A percentile compares a stretch with the other conserved stretches of the same genome.
These are phyloP conservation scores for Ctenoplectra terminalis DNA, from an alignment of 1,140 invertebrate genomes.

Conservation along the genomic window DNA sequence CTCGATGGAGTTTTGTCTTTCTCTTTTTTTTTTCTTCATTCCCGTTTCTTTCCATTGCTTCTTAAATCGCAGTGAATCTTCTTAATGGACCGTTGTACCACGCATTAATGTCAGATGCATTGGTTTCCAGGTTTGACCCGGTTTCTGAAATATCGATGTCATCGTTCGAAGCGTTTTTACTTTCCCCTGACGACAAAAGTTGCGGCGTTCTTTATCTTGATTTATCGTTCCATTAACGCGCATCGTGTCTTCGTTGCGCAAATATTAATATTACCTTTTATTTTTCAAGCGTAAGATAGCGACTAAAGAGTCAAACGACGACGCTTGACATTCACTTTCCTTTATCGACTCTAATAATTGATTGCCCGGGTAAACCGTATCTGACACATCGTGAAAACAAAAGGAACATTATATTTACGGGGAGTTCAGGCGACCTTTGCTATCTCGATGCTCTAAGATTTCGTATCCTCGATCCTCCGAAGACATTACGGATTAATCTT, in stretches of 20 bases:
- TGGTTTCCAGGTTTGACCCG: slow-evolving; percentile 24
- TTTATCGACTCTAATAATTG: neutral
- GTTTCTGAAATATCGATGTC: slow-evolving; percentile 13
- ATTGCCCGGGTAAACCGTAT: neutral
- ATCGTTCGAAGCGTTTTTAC: neutral
- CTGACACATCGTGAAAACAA: neutral
- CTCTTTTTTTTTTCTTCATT: slow-evolving; percentile 17
- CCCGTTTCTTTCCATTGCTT: slow-evolving; percentile 22
- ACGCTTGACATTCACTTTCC: neutral
- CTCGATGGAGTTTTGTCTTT: slow-evolving; percentile 37
- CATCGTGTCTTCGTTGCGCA: neutral
- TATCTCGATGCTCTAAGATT: neutral
- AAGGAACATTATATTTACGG: neutral
- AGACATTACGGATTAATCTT: slow-evolving; percentile 10
- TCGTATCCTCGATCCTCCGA: neutral
- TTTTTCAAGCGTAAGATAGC: neutral
- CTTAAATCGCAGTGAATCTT: slow-evolving; percentile 50
- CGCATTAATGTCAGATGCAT: slow-evolving; percentile 52
- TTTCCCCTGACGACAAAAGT: neutral
- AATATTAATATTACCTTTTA: neutral
- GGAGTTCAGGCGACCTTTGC: neutral
- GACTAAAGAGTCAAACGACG: no score
- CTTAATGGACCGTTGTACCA: slow-evolving; percentile 50
- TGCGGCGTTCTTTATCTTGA: neutral
- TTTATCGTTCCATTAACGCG: neutral